These are phyloP conservation scores for Stenurella melanura DNA, from an alignment of 2,888 invertebrate genomes.

Conservation along the genomic window DNA sequence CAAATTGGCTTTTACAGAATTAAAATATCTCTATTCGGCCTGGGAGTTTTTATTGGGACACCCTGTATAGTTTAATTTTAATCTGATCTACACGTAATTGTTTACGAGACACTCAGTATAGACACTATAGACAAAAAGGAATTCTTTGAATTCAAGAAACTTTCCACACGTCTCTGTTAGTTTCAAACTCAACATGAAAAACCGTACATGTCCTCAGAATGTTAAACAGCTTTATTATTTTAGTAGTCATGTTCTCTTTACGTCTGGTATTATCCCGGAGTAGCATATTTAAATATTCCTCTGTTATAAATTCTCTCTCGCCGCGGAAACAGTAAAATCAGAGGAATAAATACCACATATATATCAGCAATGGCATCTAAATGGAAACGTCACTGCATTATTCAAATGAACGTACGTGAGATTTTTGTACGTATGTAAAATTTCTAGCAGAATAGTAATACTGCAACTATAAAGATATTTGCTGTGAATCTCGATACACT, in stretches of 20 bases:
- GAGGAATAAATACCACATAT: constrained; percentile 13
- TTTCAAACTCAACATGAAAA: background rate
- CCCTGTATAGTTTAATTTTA: too few species aligned
- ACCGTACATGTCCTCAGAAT: background rate
- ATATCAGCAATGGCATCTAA: constrained; percentile 23
- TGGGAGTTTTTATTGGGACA: too few species aligned
- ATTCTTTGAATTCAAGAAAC: too few species aligned
- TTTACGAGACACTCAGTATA: too few species aligned
- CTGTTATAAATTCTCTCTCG: background rate
- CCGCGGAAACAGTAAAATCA: constrained; percentile 12
- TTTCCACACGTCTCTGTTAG: too few species aligned
- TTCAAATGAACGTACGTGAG: constrained; percentile 15
- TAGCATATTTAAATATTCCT: background rate
- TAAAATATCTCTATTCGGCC: too few species aligned
- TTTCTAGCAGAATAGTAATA: background rate
- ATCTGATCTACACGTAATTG: too few species aligned
- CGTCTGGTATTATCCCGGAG: background rate
- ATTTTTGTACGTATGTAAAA: constrained; percentile 14
- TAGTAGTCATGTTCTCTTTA: background rate
- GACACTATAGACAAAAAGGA: too few species aligned
- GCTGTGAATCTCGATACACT: constrained; percentile 43
- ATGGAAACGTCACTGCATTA: constrained; percentile 20
- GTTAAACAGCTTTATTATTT: background rate
- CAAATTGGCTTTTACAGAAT: too few species aligned
- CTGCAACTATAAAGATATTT: constrained; percentile 40